Conservation (phyloP, 2,113 vertebrate species). For the Pachypanchax playfairii region DNA sequence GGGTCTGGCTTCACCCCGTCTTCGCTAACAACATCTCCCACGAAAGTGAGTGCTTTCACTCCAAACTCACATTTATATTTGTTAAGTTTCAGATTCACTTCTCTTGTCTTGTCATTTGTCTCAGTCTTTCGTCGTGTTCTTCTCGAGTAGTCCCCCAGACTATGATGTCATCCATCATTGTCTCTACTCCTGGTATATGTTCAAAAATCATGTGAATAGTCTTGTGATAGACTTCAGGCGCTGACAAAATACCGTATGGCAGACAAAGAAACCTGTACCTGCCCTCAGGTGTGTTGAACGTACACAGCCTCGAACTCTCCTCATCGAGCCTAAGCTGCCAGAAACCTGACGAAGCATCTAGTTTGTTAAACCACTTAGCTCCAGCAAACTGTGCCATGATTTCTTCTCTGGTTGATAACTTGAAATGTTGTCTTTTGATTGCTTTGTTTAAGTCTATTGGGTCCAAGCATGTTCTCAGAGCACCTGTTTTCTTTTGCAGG, state of each 20-base stretch:
- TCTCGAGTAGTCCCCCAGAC: background rate
- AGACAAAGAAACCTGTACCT: background rate
- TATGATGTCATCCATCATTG: slow-evolving; percentile 3
- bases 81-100: slow-evolving; percentile 1
- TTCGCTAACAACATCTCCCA: slow-evolving; percentile 11
- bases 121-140: background rate
- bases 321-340: background rate
- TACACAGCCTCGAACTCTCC: background rate
- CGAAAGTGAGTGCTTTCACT: slow-evolving; percentile 6
- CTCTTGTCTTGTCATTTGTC: background rate
- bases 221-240: slow-evolving; percentile 1
- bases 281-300: background rate
- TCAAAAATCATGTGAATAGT: slow-evolving; percentile 5
- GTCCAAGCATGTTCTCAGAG: background rate
- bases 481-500: background rate
- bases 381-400: background rate
- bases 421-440: slow-evolving; percentile 1
- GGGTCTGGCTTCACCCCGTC: slow-evolving; percentile 16
- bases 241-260: background rate
- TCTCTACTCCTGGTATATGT: background rate
- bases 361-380: too few relatives aligned
- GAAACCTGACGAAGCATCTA: background rate
- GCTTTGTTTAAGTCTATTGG: background rate
- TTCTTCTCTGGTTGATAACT: background rate
- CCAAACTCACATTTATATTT: slow-evolving; percentile 13